Evolutionary conservation across 2,113 vertebrate genomes (phyloP), one percentile per base, ranked within the genome.

Genomic region (Gallinago media): DNA sequence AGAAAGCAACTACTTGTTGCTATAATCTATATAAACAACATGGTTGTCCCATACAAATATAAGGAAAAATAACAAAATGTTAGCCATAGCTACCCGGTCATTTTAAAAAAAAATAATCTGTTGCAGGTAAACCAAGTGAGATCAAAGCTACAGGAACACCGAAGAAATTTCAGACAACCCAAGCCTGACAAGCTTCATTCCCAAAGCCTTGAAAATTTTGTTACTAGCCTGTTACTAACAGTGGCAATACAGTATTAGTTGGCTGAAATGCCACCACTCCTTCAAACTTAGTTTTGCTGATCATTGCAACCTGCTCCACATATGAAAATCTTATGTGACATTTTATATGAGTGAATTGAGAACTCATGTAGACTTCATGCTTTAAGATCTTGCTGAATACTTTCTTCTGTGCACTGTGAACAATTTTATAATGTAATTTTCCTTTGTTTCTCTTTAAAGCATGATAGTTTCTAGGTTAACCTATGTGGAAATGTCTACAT

Each of bases 281-380:
- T 91, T 95, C 83, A 91, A 77, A 92, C 29, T 83, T 4, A 3
- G 20, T 67, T 85, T 90, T 91, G 67, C 34, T 91, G 72, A 92
- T 91, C 59, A 42, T 32, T 94, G 63, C 38, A 92, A 67, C 29
- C 34, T 86, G 55, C n/a, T 74, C 29, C 68, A 63, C 27, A 55
- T 42, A 80, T 40, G 46, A 91, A 92, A 85, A 94, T 83, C 54
- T 76, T 56, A 86, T 80, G 67, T 78, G 34, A 42, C 15, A 38
- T 90, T 94, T 89, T 71, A 36, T 42, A 40, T 32, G 26, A 83
- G 31, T 36, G 11, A 85, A 58, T 25, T 77, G 46, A 79, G 31
- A 94, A 77, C 10, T 46, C 17, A 73, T 15, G 4, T 66, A 72
- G 50, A 77, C 6, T 76, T 83, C 20, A 94, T 8, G 10, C 13